Conservation (phyloP, 2,888 invertebrate genomes). For the Cheilosia impressa region DNA sequence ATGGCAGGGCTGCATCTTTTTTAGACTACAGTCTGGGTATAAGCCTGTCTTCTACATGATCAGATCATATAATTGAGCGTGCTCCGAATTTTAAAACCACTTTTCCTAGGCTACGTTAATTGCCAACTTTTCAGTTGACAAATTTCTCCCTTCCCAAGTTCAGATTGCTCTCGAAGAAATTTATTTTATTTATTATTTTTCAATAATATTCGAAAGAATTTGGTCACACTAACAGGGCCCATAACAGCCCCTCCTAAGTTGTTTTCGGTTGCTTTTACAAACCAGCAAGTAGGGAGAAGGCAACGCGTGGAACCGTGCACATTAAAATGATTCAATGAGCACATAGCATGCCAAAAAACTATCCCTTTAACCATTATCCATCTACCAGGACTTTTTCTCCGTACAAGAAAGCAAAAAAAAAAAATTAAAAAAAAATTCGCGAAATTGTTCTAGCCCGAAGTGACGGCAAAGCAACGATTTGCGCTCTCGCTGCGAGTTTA, state of each 20-base stretch:
- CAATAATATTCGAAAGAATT: no score
- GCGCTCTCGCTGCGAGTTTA: constrained; percentile 21
- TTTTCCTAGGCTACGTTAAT: no score
- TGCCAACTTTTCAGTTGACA: no score
- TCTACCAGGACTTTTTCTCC: constrained; percentile 25
- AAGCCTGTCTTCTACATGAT: no score
- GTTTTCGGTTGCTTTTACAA: neutral
- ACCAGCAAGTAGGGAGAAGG: neutral
- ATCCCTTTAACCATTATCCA: constrained; percentile 26
- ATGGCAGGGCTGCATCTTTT: no score
- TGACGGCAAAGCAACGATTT: constrained; percentile 48
- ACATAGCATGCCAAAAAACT: constrained; percentile 54
- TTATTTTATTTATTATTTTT: no score
- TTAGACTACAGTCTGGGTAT: no score
- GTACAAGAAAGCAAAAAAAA: neutral
- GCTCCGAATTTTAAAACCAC: no score
- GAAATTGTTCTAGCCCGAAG: constrained; percentile 45
- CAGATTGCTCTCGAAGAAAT: no score
- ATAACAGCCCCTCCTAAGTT: neutral
- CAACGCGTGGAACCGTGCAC: constrained; percentile 34
- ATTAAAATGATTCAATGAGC: constrained; percentile 68
- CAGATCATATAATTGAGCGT: no score
- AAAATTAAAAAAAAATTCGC: neutral
- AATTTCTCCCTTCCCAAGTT: no score
- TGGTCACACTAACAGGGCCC: neutral